phyloP scores from a whole-genome alignment of 37 sponge, comb jelly and placozoan species.

The Chondrilla cf. caribensis region DNA sequence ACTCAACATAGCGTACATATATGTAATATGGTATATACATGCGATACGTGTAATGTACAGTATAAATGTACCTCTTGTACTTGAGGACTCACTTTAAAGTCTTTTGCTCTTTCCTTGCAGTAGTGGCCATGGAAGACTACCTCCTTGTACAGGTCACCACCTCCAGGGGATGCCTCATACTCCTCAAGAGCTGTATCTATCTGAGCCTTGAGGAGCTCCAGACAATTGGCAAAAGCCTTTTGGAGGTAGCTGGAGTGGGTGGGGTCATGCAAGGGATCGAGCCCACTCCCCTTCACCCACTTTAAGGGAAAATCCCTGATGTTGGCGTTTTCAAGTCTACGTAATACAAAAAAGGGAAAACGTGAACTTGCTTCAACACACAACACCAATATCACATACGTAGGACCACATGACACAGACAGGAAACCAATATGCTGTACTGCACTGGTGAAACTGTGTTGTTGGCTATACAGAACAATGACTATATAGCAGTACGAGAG shows the following conservation, averaged over 20 bases:
- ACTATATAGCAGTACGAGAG: no score
- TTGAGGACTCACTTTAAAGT: constrained; percentile 41
- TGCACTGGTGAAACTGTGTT: no score
- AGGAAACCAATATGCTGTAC: no score
- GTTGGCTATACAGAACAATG: no score
- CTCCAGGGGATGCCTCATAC: background rate
- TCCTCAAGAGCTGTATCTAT: constrained; percentile 20
- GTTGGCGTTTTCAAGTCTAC: constrained; percentile 53
- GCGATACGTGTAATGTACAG: no score
- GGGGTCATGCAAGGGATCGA: constrained; percentile 41
- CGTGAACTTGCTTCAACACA: no score
- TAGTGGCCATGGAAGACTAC: constrained; percentile 47
- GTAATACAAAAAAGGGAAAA: background rate
- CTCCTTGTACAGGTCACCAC: constrained; percentile 48
- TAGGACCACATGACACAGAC: no score
- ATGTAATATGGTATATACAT: no score
- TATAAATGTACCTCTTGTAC: no score
- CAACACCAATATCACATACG: no score
- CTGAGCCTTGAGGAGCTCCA: constrained; percentile 8
- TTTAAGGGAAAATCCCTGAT: constrained; percentile 64
- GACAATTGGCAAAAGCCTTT: constrained; percentile 22
- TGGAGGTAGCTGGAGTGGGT: constrained; percentile 49
- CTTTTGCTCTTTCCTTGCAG: constrained; percentile 29
- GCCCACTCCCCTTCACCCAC: constrained; percentile 60
- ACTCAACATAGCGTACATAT: no score